phyloP scores from a whole-genome alignment of 2,797 vertebrate species.

The Muraenolepis orangiensis region DNA sequence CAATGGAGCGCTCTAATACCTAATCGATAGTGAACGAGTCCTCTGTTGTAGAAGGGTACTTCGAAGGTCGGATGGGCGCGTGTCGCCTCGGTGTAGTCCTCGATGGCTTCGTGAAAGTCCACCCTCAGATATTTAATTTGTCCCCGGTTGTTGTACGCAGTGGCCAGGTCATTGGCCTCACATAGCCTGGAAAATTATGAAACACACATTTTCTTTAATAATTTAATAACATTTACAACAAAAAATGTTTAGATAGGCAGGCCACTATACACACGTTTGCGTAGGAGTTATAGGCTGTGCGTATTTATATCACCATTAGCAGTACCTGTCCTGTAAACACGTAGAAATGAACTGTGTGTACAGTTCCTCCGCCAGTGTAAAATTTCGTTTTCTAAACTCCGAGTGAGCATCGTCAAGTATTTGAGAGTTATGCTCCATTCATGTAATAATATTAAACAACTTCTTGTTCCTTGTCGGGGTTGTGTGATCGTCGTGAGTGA shows the following conservation, averaged over 20 bases:
- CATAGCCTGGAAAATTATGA: constrained; percentile 56
- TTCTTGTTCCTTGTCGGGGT: constrained; percentile 43
- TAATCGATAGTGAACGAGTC: constrained; percentile 85
- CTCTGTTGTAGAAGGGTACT: constrained; percentile 90
- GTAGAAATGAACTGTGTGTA: constrained; percentile 69
- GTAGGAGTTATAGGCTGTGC: neutral
- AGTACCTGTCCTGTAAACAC: constrained; percentile 64
- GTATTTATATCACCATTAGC: neutral
- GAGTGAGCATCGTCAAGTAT: constrained; percentile 58
- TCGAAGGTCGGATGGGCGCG: constrained; percentile 74
- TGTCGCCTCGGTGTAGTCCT: constrained; percentile 85
- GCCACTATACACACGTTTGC: too few species aligned
- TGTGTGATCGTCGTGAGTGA: neutral
- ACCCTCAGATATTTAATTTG: constrained; percentile 89
- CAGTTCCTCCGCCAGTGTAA: constrained; percentile 64
- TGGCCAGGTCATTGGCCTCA: constrained; percentile 69
- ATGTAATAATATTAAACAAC: neutral
- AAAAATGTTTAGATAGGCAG: too few species aligned
- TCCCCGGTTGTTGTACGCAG: constrained; percentile 87
- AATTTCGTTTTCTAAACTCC: constrained; percentile 63
- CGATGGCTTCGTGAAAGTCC: constrained; percentile 88
- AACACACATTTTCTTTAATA: neutral
- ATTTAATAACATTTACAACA: too few species aligned
- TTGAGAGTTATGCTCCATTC: constrained; percentile 16
- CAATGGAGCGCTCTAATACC: constrained; percentile 68